Percentiles rank a stretch among this genome's conserved stretches.
These are phyloP conservation scores for Periphyllus acericola DNA, from an alignment of 2,888 invertebrate genomes.

Conservation along the genomic window DNA sequence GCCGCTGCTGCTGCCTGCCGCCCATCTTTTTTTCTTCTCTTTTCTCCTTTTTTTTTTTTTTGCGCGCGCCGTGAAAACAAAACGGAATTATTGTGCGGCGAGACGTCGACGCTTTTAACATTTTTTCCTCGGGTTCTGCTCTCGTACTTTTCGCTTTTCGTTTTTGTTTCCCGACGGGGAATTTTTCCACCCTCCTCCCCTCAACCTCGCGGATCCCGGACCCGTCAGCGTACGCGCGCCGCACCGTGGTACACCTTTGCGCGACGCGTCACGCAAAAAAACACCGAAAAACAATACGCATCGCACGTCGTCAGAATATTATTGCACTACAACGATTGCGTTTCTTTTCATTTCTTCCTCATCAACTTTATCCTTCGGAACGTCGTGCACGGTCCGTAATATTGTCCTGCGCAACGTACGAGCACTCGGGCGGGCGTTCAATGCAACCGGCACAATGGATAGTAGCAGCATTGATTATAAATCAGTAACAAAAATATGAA, in stretches of 20 bases:
- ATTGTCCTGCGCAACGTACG: too few species aligned
- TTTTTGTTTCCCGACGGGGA: neutral
- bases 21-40: neutral
- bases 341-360: too few species aligned
- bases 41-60: neutral
- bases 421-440: too few species aligned
- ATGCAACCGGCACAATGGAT: too few species aligned
- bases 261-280: too few species aligned
- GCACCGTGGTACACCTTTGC: too few species aligned
- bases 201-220: neutral
- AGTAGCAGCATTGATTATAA: too few species aligned
- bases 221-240: neutral
- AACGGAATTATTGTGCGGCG: constrained; percentile 31
- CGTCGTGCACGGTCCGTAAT: too few species aligned
- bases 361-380: too few species aligned
- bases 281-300: neutral
- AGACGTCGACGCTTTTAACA: constrained; percentile 24
- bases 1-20: neutral
- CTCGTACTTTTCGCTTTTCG: neutral
- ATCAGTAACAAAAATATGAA: too few species aligned
- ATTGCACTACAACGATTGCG: too few species aligned
- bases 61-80: constrained; percentile 23
- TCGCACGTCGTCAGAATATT: neutral
- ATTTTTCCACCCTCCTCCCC: neutral
- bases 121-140: neutral